phyloP scores from a whole-genome alignment of 2,113 vertebrate genomes.

The Nanorana parkeri region DNA sequence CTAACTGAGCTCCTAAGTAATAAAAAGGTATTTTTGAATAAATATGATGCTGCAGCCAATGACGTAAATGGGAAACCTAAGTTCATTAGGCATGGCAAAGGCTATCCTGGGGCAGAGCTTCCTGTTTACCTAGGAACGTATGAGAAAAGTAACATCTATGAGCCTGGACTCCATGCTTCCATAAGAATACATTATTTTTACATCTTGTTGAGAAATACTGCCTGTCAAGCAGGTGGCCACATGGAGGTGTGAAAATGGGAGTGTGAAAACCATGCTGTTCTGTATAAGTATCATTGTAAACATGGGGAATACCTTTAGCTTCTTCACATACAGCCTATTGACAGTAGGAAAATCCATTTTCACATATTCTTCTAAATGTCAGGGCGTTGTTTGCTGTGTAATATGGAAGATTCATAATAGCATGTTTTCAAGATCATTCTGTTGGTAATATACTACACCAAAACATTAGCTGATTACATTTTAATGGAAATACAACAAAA shows the following conservation, averaged over 20 bases:
- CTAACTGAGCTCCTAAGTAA: constrained; percentile 54
- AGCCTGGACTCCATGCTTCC: constrained; percentile 57
- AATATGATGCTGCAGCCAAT: constrained; percentile 59
- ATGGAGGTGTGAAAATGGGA: constrained; percentile 53
- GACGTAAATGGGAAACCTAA: constrained; percentile 60
- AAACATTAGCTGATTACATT: too few relatives aligned
- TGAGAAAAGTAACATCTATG: constrained; percentile 68
- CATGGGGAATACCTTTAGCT: constrained; percentile 26
- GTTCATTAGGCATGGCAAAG: constrained; percentile 60
- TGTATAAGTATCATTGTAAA: constrained; percentile 32
- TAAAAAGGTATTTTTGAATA: constrained; percentile 60
- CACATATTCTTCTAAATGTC: background rate
- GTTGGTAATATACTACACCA: too few relatives aligned
- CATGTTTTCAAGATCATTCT: too few relatives aligned
- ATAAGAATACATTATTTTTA: constrained; percentile 55
- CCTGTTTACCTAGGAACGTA: constrained; percentile 63
- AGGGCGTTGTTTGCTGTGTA: background rate
- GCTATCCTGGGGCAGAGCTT: constrained; percentile 61
- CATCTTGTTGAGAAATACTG: constrained; percentile 62
- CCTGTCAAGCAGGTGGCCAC: constrained; percentile 54
- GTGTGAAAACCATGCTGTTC: constrained; percentile 41
- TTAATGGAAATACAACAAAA: too few relatives aligned
- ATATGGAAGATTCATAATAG: too few relatives aligned
- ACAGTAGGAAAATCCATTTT: background rate
- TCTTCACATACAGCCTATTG: background rate